Base-by-base conservation (phyloP, 2,113 vertebrate genomes). In the Hylia prasina region DNA sequence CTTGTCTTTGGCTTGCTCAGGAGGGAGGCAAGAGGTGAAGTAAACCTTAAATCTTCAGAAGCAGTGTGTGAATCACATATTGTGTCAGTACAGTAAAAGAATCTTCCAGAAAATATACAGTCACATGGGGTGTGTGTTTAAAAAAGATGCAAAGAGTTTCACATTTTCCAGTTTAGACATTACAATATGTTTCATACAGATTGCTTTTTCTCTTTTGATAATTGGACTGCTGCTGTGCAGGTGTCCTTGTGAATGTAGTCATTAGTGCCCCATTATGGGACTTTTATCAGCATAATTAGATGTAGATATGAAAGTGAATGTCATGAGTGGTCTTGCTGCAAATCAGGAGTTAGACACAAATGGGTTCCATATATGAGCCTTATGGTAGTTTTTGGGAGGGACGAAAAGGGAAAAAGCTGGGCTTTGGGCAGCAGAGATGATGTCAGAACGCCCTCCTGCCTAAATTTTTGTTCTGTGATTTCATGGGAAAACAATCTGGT, bases 1-100 rank as follows among this genome's bases (percentile, higher is more conserved):
- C 48, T 98, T 99, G 94, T 99, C 99, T 79, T 98, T 99, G 97
- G 99, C 99, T 93, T 99, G 99, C 96, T 99, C 99, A 24, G 99
- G 99, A 88, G 99, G 99, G 89, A 99, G 99, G 63, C 99, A 99
- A 97, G 99, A 99, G 99, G 99, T 99, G 93, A 96, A 45, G 54
- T 94, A 78, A 24, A 87, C 68, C 33, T 51, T 37, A 2, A 35
- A 21, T 47, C 35, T 63, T 72, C 13, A 76, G 17, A 64, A 60
- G 44, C 27, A 37, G 7, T 3, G 21, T 50, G 63, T 65, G 50
- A 54, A 8, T 73, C 2, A 9, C 3, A 0, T 39, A 1, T 2
- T 11, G 20, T 57, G 63, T 70, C 51, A 39, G 33, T 35, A 31
- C 2, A 25, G 13, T 61, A 10, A 30, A 44, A 66, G 21, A 37